phyloP scores from a whole-genome alignment of 92 coral and sea anemone genomes.

The Parazoanthus darwini region DNA sequence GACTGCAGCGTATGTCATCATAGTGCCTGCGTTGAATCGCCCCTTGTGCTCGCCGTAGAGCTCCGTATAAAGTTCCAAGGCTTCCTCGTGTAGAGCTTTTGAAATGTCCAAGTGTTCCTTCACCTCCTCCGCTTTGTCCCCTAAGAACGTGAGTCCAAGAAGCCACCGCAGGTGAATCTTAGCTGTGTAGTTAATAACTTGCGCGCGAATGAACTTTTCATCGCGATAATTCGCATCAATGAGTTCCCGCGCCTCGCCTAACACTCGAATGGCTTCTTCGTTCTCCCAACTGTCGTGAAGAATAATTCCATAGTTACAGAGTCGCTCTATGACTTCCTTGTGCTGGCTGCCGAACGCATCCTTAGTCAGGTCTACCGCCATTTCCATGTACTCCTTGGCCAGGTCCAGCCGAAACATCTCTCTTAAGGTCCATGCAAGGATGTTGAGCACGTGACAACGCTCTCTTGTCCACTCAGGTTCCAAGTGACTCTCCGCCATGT shows the following conservation, averaged over 20 bases:
- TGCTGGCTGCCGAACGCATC: slow-evolving; percentile 58
- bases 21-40: slow-evolving; percentile 67
- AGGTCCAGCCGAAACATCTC: slow-evolving; percentile 75
- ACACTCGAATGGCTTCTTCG: slow-evolving; percentile 67
- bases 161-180: slow-evolving; percentile 79
- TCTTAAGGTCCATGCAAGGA: slow-evolving; percentile 79
- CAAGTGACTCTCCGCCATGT: slow-evolving; percentile 56
- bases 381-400: slow-evolving; percentile 75
- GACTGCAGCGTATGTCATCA: slow-evolving; percentile 79
- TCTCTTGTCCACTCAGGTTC: slow-evolving; percentile 61
- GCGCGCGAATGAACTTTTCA: slow-evolving; percentile 53
- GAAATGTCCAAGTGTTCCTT: slow-evolving; percentile 57
- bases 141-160: slow-evolving; percentile 59
- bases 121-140: slow-evolving; percentile 51
- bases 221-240: slow-evolving; percentile 46
- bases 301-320: slow-evolving; percentile 88
- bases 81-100: slow-evolving; percentile 66
- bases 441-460: slow-evolving; percentile 68
- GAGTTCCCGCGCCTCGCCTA: slow-evolving; percentile 69
- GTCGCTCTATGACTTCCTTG: slow-evolving; percentile 76
- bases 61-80: slow-evolving; percentile 66
- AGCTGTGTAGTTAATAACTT: slow-evolving; percentile 80
- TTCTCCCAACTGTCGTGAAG: slow-evolving; percentile 82
- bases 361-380: slow-evolving; percentile 71
- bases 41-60: slow-evolving; percentile 77